Percentiles rank a stretch among this genome's conserved stretches.
Evolutionary conservation across 2,797 vertebrate genomes (phyloP).

Genomic region (Danio albolineatus): DNA sequence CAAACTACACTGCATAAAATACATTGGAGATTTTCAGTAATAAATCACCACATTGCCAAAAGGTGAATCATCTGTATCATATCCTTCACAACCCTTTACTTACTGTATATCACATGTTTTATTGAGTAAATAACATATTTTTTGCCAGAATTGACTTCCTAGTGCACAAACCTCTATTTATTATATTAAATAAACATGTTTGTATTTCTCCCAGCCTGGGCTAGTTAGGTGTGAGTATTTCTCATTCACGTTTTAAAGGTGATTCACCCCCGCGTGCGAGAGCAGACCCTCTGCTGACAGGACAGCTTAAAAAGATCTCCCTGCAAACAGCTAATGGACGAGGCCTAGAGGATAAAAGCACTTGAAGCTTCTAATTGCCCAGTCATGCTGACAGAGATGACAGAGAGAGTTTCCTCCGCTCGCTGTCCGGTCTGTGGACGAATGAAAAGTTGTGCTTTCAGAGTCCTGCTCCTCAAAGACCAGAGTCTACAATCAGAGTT

Average conservation of each 20-base stretch:
- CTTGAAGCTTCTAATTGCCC: slow-evolving; percentile 54
- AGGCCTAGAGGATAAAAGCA: slow-evolving; percentile 51
- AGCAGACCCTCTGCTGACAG: slow-evolving; percentile 49
- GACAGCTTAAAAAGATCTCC: slow-evolving; percentile 51
- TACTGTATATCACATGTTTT: background rate
- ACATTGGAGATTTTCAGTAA: background rate
- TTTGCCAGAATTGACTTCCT: background rate
- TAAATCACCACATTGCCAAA: background rate
- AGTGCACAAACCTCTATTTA: background rate
- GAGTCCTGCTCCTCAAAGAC: slow-evolving; percentile 1
- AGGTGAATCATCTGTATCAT: background rate
- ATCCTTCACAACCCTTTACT: background rate
- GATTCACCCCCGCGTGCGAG: slow-evolving; percentile 29
- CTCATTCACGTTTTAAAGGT: slow-evolving; percentile 38
- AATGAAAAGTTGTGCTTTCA: slow-evolving; percentile 26
- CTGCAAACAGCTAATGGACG: slow-evolving; percentile 53
- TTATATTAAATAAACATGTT: background rate
- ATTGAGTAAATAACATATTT: background rate
- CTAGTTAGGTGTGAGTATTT: background rate
- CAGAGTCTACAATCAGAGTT: slow-evolving; percentile 39
- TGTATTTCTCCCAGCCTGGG: background rate
- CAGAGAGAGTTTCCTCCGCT: slow-evolving; percentile 39
- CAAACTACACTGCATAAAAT: slow-evolving; percentile 25
- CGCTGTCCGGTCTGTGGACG: slow-evolving; percentile 11
- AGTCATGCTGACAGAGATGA: slow-evolving; percentile 57